Percentiles rank a stretch among this genome's conserved stretches.
Conservation (phyloP, 2,888 invertebrate genomes). For the Caenorhabditis uteleia region DNA sequence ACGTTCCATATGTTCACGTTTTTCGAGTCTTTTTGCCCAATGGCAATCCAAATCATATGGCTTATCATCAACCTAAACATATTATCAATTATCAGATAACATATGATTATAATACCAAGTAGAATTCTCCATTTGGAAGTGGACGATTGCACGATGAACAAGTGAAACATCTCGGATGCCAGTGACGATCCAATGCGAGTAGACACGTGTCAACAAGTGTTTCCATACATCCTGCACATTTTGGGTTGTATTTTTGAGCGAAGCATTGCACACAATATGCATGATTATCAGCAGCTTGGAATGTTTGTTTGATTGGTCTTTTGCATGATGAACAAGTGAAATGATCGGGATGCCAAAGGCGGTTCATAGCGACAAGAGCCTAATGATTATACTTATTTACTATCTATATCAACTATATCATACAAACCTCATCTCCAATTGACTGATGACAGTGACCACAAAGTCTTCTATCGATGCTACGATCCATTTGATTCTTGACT, state of each 20-base stretch:
- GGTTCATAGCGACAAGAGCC: slow-evolving; percentile 80
- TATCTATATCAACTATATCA: background rate
- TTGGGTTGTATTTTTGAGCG: slow-evolving; percentile 66
- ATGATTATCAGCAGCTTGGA: slow-evolving; percentile 61
- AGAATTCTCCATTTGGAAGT: slow-evolving; percentile 66
- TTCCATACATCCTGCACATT: slow-evolving; percentile 66
- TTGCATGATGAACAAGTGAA: slow-evolving; percentile 94
- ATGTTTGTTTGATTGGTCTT: slow-evolving; percentile 66
- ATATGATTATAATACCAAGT: slow-evolving; percentile 36
- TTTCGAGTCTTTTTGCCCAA: slow-evolving; percentile 66
- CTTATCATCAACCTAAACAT: slow-evolving; percentile 59
- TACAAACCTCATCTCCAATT: slow-evolving; percentile 58
- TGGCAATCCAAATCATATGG: slow-evolving; percentile 69
- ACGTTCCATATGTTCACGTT: slow-evolving; percentile 53
- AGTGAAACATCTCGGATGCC: slow-evolving; percentile 66
- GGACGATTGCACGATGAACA: slow-evolving; percentile 62
- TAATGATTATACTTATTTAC: background rate
- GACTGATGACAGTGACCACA: slow-evolving; percentile 61
- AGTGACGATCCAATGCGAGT: slow-evolving; percentile 65
- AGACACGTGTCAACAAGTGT: slow-evolving; percentile 66
- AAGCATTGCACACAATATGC: slow-evolving; percentile 67
- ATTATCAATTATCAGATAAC: background rate
- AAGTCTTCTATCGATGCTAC: slow-evolving; percentile 58
- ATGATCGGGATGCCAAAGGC: slow-evolving; percentile 98
- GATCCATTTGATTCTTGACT: slow-evolving; percentile 28